A percentile compares a stretch with the other conserved stretches of the same genome.
phyloP scores from a whole-genome alignment of 2,113 vertebrate genomes.

The Salvator merianae region DNA sequence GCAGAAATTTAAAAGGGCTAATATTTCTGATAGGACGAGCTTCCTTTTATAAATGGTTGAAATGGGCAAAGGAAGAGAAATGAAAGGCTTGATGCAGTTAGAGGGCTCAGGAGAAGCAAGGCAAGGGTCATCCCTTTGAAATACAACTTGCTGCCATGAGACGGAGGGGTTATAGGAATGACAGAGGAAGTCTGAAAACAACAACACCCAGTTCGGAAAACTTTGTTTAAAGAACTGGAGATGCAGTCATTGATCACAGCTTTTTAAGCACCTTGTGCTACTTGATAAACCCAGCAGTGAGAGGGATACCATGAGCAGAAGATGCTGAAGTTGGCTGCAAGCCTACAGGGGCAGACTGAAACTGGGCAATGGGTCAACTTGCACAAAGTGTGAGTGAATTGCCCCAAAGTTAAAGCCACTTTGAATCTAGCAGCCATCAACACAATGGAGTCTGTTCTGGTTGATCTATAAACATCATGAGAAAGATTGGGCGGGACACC shows the following conservation, averaged over 20 bases:
- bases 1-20: conserved; percentile 58
- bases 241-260: not conserved
- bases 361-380: too few relatives aligned
- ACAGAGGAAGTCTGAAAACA: conserved; percentile 19
- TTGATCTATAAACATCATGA: not conserved
- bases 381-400: too few relatives aligned
- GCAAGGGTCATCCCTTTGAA: conserved; percentile 46
- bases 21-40: conserved; percentile 46
- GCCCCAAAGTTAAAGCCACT: too few relatives aligned
- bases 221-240: not conserved
- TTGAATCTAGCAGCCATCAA: too few relatives aligned
- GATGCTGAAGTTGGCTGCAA: not conserved
- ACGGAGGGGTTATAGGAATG: not conserved
- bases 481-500: not conserved
- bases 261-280: not conserved
- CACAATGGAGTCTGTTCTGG: too few relatives aligned
- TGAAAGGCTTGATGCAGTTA: conserved; percentile 11
- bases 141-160: conserved; percentile 17
- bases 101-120: not conserved
- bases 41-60: conserved; percentile 43
- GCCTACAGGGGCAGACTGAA: too few relatives aligned
- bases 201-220: conserved; percentile 33
- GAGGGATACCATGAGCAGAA: not conserved
- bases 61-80: conserved; percentile 9
- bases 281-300: too few relatives aligned